A percentile compares a stretch with the other conserved stretches of the same genome.
phyloP scores from a whole-genome alignment of 2,113 vertebrate species.

The Cochlearius cochlearius region DNA sequence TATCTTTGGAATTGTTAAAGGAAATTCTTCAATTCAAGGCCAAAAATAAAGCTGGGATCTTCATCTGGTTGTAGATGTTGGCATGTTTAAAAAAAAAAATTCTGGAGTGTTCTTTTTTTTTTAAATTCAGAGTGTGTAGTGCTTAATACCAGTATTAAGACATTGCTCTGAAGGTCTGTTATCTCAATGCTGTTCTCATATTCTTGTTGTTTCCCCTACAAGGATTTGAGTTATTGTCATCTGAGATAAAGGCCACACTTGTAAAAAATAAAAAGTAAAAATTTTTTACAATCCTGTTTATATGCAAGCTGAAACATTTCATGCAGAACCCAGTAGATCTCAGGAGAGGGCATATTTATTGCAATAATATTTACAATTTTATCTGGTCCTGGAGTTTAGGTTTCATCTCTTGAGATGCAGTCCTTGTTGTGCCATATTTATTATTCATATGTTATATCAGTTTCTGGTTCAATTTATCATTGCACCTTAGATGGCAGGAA shows the following conservation, averaged over 20 bases:
- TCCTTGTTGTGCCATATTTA: not conserved
- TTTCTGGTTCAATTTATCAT: conserved; percentile 20
- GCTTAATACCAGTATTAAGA: not conserved
- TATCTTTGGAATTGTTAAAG: not conserved
- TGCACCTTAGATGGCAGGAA: not conserved
- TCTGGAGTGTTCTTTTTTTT: not conserved
- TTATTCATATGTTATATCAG: not conserved
- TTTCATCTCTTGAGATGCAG: not conserved
- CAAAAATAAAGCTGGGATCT: not conserved
- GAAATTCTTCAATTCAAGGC: not conserved
- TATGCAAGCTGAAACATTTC: not conserved
- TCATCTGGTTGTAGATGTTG: not conserved
- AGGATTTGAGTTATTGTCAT: not conserved
- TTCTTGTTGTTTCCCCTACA: not conserved
- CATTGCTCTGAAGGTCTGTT: not conserved
- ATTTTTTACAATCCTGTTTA: not conserved
- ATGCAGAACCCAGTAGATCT: not conserved
- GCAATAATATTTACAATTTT: conserved; percentile 1
- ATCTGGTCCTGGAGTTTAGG: not conserved
- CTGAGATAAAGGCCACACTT: not conserved
- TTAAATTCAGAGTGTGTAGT: not conserved
- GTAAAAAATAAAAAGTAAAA: not conserved
- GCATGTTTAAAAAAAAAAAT: not conserved
- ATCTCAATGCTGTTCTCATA: not conserved
- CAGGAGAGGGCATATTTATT: not conserved